phyloP scores from a whole-genome alignment of 2,888 invertebrate genomes.

The Oscheius myriophilus region DNA sequence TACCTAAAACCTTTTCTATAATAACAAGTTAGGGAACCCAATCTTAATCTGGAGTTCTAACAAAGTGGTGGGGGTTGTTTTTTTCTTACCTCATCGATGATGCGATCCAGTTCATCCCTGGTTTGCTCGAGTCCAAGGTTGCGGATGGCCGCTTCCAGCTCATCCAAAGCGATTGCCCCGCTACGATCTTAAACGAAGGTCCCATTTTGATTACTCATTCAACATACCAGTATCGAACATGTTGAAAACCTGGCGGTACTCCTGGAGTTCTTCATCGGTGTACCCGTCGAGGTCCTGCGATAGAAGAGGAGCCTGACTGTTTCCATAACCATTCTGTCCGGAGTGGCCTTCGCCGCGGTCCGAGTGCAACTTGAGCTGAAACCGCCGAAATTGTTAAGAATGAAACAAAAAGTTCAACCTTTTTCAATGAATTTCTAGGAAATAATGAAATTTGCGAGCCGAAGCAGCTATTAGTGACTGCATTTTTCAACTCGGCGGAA shows the following conservation, averaged over 20 bases:
- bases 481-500: conserved; percentile 12
- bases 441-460: not conserved
- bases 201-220: not conserved
- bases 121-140: conserved; percentile 67
- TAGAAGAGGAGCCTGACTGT: conserved; percentile 42
- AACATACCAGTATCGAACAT: conserved; percentile 68
- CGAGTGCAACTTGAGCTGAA: conserved; percentile 60
- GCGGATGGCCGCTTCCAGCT: conserved; percentile 65
- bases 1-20: no score
- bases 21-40: no score
- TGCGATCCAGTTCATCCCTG: conserved; percentile 64
- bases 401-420: not conserved
- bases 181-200: conserved; percentile 44
- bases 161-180: conserved; percentile 57
- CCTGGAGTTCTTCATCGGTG: conserved; percentile 64
- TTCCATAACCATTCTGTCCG: conserved; percentile 1
- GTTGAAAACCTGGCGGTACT: conserved; percentile 69
- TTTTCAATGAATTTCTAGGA: not conserved
- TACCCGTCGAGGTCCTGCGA: conserved; percentile 53
- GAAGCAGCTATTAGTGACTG: conserved; percentile 31
- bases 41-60: no score
- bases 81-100: conserved; percentile 64
- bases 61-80: no score
- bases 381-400: not conserved
- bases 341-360: conserved; percentile 51